Base-by-base conservation (phyloP, 2,113 vertebrate genomes). In the Hemichromis elongatus region DNA sequence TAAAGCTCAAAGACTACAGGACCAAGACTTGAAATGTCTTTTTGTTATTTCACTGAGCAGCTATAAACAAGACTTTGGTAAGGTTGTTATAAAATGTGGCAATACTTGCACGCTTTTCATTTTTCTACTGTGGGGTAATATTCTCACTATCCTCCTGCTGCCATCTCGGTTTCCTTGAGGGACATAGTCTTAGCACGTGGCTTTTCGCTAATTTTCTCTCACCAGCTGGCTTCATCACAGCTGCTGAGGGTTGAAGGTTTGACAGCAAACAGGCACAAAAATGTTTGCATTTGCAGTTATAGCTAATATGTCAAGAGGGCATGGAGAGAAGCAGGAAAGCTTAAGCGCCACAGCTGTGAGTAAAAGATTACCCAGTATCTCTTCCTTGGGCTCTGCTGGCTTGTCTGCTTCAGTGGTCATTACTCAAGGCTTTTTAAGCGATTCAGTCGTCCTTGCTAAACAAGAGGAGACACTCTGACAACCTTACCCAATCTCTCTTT, bases 331-430 rank as follows among this genome's bases (percentile, higher is more conserved):
- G 57, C 6, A 33, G 28, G n/a, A 54, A 80, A 45, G 61, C 35
- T 83, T 55, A 55, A 84, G 86, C 86, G 68, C 52, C 87, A 40
- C 91, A 89, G 83, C 87, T 94, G 92, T 87, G 82, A 75, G 68
- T 77, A 52, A 63, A 89, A 84, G 68, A 86, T 84, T 85, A 73
- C 10, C 55, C 70, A 52, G 73, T 11, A 19, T 30, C 28, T 82
- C 77, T 66, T 88, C 83, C 37, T 63, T 13, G 2, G 80, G 90
- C 84, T 86, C 63, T n/a, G 79, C 79, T 79, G 80, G 75, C 24
- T 54, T 80, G 79, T 90, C 47, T 85, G 85, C 82, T 88, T 85
- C 89, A 84, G 30, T 90, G 54, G 66, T 53, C 70, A 84, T 90
- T 52, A 61, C 47, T 86, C 80, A 79, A 19, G n/a, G 82, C 42